Conservation (phyloP, 92 coral and sea anemone genomes). For the Parazoanthus darwini region DNA sequence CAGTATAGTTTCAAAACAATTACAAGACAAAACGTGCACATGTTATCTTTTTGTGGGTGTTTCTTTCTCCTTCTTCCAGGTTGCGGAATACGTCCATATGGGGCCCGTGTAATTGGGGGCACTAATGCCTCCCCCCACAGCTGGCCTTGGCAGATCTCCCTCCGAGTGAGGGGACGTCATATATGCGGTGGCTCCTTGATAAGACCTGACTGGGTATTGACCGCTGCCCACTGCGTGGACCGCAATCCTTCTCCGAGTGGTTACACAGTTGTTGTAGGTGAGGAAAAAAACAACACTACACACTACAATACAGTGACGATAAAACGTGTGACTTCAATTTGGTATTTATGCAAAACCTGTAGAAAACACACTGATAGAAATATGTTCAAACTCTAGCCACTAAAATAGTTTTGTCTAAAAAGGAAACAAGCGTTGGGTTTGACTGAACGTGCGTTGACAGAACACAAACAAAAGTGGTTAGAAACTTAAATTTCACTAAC, state of each 20-base stretch:
- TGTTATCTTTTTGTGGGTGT: background rate
- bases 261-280: conserved; percentile 74
- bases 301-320: no score
- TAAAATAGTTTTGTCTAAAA: no score
- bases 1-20: no score
- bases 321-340: no score
- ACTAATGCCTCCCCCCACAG: conserved; percentile 62
- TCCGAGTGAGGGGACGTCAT: conserved; percentile 55
- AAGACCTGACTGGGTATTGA: conserved; percentile 64
- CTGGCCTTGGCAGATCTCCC: conserved; percentile 82
- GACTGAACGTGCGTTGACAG: no score
- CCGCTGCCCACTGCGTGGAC: conserved; percentile 79
- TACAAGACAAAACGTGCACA: no score
- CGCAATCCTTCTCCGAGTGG: conserved; percentile 54
- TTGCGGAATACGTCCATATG: conserved; percentile 68
- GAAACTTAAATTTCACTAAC: no score
- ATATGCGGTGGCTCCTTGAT: conserved; percentile 76
- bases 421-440: no score
- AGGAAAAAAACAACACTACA: background rate
- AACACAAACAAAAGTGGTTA: no score
- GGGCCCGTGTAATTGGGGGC: conserved; percentile 68
- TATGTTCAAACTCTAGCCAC: no score
- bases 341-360: no score
- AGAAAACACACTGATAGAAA: no score
- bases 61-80: conserved; percentile 20